Conservation (phyloP, 2,797 vertebrate genomes). For the Momotus momota region DNA sequence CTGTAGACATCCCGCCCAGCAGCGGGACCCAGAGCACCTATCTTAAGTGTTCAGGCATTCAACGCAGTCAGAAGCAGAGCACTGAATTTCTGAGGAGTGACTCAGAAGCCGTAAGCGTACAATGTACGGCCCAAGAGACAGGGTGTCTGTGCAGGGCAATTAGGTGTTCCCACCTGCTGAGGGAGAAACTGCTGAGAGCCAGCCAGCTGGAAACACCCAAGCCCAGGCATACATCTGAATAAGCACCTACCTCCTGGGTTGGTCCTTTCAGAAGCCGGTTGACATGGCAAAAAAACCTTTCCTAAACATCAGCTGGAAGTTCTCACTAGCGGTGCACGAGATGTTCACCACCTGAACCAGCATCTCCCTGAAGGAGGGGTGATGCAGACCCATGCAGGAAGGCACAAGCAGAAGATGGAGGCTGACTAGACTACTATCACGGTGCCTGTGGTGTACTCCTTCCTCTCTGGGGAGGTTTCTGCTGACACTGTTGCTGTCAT, state of each 20-base stretch:
- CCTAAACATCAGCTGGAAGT: background rate
- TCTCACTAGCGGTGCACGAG: background rate
- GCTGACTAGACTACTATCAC: background rate
- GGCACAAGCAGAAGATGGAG: background rate
- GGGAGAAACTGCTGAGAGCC: background rate
- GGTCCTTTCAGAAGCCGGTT: background rate
- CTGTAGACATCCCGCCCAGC: background rate
- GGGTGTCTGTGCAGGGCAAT: background rate
- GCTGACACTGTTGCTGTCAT: background rate
- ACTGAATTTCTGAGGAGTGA: background rate
- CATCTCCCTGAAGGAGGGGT: background rate
- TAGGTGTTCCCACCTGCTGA: background rate
- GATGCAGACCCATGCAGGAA: background rate
- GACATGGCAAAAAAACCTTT: background rate
- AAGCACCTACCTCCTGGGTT: background rate
- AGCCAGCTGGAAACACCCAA: background rate
- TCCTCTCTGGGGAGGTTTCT: background rate
- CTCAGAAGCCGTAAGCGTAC: background rate
- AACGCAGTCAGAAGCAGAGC: background rate
- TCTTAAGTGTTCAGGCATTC: background rate
- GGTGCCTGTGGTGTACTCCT: accelerated
- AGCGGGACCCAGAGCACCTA: background rate
- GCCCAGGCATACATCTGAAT: background rate
- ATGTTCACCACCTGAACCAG: background rate
- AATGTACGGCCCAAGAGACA: background rate